A percentile compares a stretch with the other conserved stretches of the same genome.
These are phyloP conservation scores for Peromyscus attwateri DNA, from an alignment of 2,797 vertebrate species.

Conservation along the genomic window DNA sequence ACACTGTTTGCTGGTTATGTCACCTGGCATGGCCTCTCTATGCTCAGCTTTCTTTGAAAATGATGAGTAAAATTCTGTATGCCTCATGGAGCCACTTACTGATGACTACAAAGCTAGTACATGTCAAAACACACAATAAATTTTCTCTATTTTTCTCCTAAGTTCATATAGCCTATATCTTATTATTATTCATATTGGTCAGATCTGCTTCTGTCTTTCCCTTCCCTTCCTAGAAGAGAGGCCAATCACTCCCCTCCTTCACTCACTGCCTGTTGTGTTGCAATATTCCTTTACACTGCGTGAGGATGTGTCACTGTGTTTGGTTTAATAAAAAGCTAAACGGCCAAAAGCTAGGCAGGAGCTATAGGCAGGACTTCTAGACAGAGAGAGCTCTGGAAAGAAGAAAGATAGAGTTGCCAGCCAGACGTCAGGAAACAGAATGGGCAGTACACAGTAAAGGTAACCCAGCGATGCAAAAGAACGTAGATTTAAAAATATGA, in stretches of 20 bases:
- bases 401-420: neutral
- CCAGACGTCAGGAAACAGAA: neutral
- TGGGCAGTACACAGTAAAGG: neutral
- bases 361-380: neutral
- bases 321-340: neutral
- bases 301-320: neutral
- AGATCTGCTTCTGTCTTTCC: neutral
- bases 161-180: neutral
- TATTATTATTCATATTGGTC: neutral
- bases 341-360: neutral
- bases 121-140: neutral
- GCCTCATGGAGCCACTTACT: neutral
- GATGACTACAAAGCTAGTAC: neutral
- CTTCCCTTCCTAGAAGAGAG: conserved; percentile 26
- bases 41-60: conserved; percentile 21
- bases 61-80: neutral
- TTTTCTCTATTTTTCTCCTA: neutral
- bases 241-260: neutral
- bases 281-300: neutral
- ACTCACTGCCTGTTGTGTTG: neutral
- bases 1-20: neutral
- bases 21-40: neutral
- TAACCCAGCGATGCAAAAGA: neutral
- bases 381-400: neutral
- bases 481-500: neutral